Evolutionary conservation across 2,888 invertebrate species (phyloP).

Genomic region (Andricus curvator): DNA sequence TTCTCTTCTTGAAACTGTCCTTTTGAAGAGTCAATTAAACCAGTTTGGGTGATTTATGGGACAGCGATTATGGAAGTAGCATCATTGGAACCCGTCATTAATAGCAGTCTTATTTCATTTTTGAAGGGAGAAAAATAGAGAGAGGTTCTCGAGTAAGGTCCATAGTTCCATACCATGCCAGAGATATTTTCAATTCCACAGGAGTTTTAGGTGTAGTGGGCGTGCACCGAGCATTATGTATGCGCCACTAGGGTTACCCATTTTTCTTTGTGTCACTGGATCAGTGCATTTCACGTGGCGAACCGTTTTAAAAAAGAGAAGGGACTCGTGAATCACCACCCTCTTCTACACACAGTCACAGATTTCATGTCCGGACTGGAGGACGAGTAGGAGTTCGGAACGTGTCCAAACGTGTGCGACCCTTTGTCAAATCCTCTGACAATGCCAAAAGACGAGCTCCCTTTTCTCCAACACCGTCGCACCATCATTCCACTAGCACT

Average conservation of each 20-base stretch:
- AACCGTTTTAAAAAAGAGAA: conserved; percentile 8
- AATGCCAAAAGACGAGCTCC: background rate
- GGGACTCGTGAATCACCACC: conserved; percentile 8
- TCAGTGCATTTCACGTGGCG: conserved; percentile 20
- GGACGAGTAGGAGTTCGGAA: background rate
- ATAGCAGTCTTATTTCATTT: background rate
- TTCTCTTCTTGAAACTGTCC: background rate
- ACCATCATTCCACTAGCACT: background rate
- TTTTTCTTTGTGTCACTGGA: conserved; percentile 19
- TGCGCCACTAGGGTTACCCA: conserved; percentile 14
- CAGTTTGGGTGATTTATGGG: background rate
- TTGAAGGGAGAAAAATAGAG: background rate
- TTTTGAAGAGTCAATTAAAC: background rate
- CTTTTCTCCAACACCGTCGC: background rate
- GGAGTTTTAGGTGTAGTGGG: background rate
- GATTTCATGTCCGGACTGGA: background rate
- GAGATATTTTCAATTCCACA: conserved; percentile 1
- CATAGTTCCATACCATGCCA: background rate
- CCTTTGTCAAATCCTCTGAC: background rate
- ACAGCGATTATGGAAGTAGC: background rate
- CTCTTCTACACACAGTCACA: background rate
- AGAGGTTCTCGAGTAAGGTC: background rate
- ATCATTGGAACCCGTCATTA: background rate
- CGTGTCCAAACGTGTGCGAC: conserved; percentile 12
- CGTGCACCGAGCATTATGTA: conserved; percentile 1